Conservation (phyloP, 2,888 invertebrate species). For the Acrobeloides nanus region DNA sequence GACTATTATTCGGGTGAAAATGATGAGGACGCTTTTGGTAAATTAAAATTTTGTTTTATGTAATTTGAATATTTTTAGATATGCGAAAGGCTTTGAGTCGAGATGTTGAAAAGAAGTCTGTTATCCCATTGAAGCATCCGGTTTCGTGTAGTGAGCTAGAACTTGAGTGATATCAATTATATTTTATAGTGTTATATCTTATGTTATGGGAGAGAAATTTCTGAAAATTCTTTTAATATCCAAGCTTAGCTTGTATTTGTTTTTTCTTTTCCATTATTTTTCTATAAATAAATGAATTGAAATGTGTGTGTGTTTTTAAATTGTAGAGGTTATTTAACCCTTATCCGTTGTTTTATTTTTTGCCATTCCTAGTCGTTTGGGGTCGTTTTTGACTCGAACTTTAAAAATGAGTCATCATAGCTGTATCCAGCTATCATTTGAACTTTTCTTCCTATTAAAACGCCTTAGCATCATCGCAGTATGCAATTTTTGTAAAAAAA, state of each 20-base stretch:
- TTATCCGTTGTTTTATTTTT: too few species aligned
- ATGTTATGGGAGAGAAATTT: too few species aligned
- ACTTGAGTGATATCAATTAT: slow-evolving; percentile 10
- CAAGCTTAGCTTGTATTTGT: slow-evolving; percentile 1
- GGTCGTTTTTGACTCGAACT: too few species aligned
- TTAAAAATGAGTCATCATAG: too few species aligned
- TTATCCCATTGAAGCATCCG: slow-evolving; percentile 84
- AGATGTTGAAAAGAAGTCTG: slow-evolving; percentile 81
- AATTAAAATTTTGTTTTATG: slow-evolving; percentile 31
- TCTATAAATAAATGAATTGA: not conserved
- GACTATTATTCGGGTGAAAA: slow-evolving; percentile 91
- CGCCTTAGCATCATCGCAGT: too few species aligned
- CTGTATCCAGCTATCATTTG: too few species aligned
- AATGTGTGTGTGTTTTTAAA: slow-evolving; percentile 1
- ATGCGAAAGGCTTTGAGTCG: slow-evolving; percentile 71
- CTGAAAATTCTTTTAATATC: slow-evolving; percentile 1
- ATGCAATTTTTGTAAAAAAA: too few species aligned
- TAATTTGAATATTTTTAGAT: slow-evolving; percentile 63
- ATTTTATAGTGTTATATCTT: not conserved
- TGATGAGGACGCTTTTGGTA: slow-evolving; percentile 97
- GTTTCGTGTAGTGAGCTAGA: slow-evolving; percentile 59
- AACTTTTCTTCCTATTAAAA: too few species aligned
- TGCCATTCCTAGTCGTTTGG: too few species aligned
- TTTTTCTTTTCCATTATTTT: not conserved
- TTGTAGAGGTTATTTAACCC: too few species aligned